phyloP scores from a whole-genome alignment of 2,113 vertebrate genomes.

The Lagenorhynchus albirostris region DNA sequence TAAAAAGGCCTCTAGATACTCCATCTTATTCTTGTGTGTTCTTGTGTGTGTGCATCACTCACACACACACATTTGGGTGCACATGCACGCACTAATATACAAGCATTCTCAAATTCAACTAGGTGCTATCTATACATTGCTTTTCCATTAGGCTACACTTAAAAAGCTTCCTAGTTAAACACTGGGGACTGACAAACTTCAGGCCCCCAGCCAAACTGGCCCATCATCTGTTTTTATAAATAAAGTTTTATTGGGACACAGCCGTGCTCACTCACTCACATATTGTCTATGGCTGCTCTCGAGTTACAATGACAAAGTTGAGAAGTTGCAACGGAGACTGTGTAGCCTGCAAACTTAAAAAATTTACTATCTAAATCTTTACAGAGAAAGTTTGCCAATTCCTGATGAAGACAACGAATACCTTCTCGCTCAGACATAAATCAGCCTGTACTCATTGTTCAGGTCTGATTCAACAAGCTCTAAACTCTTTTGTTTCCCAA shows the following conservation, averaged over 20 bases:
- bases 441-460: neutral
- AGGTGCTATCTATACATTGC: neutral
- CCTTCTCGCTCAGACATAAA: neutral
- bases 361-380: neutral
- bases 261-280: neutral
- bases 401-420: conserved; percentile 10
- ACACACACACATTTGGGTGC: neutral
- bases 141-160: neutral
- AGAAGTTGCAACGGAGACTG: neutral
- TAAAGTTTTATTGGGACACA: conserved; percentile 38
- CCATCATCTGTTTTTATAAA: conserved; percentile 16
- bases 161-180: conserved; percentile 19
- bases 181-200: neutral
- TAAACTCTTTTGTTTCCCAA: neutral
- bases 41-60: neutral
- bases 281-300: conserved; percentile 9
- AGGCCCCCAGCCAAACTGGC: neutral
- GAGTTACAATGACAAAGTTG: neutral
- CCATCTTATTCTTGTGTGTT: neutral
- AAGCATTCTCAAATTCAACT: neutral
- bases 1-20: neutral
- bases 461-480: conserved; percentile 3
- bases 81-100: neutral
- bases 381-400: neutral
- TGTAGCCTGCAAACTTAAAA: neutral